A percentile compares a stretch with the other conserved stretches of the same genome.
Evolutionary conservation across 2,113 vertebrate genomes (phyloP).

Genomic region (Lycocorax pyrrhopterus): DNA sequence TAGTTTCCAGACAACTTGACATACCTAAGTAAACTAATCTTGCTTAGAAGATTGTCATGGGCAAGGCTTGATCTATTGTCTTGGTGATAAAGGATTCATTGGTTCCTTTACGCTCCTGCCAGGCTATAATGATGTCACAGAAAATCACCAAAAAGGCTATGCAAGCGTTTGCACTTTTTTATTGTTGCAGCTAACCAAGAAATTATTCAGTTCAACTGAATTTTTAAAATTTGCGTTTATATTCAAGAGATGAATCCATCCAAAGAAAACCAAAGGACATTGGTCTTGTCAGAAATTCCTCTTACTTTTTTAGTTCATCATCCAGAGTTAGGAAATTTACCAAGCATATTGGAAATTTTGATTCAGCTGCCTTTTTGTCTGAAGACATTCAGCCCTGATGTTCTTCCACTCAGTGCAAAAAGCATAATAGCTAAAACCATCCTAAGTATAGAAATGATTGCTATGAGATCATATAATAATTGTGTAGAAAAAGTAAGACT

Average conservation of each 20-base stretch:
- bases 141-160: neutral
- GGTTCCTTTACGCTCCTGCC: neutral
- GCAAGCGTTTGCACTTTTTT: neutral
- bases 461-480: neutral
- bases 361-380: constrained; percentile 8
- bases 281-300: neutral
- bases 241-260: neutral
- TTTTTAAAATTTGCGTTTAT: neutral
- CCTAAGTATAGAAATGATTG: constrained; percentile 1
- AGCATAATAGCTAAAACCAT: neutral
- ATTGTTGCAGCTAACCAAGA: neutral
- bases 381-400: neutral
- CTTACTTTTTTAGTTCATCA: neutral
- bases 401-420: neutral
- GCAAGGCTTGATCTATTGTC: neutral
- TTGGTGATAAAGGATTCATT: neutral
- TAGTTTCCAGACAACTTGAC: neutral
- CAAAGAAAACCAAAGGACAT: neutral
- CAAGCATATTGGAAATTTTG: neutral
- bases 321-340: neutral
- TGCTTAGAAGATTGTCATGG: neutral
- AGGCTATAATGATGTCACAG: neutral
- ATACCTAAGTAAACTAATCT: neutral
- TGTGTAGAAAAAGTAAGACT: neutral
- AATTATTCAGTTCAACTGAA: neutral